Conservation (phyloP, 1,140 invertebrate species). For the Gonioctena quinquepunctata region DNA sequence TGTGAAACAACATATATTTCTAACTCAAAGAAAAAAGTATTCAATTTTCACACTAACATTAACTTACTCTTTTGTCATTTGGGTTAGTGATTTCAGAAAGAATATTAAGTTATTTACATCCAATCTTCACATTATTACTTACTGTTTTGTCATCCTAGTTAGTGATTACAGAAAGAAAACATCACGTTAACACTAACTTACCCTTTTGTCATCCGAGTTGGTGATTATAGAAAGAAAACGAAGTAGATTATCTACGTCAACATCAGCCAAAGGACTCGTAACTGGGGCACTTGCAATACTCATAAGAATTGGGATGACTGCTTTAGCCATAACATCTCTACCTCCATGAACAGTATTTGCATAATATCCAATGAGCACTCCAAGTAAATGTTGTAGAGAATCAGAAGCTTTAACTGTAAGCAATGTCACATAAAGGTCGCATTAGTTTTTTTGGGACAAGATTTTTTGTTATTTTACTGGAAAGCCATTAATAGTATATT, state of each 20-base stretch:
- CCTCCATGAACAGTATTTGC: conserved; percentile 5
- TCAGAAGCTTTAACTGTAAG: too few species aligned
- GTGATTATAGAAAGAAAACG: conserved; percentile 35
- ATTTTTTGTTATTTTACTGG: too few species aligned
- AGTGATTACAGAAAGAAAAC: conserved; percentile 32
- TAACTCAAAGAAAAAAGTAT: too few species aligned
- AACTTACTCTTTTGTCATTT: background rate
- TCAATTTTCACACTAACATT: too few species aligned
- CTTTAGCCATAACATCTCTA: conserved; percentile 62
- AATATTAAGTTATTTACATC: conserved; percentile 33
- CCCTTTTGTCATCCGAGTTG: background rate
- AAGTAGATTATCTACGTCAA: conserved; percentile 55
- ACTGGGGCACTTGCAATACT: conserved; percentile 62
- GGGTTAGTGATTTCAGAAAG: conserved; percentile 30
- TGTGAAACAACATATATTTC: too few species aligned
- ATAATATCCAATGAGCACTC: conserved; percentile 24
- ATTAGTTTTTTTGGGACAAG: too few species aligned
- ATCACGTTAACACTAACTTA: too few species aligned
- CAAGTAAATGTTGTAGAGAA: conserved; percentile 27
- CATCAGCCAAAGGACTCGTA: conserved; percentile 63
- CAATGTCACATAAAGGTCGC: too few species aligned
- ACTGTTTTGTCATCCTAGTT: conserved; percentile 1
- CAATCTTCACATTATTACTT: too few species aligned
- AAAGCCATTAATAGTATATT: too few species aligned
- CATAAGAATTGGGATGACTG: conserved; percentile 65